These are phyloP conservation scores for Drosophila anceps DNA, from an alignment of 2,888 invertebrate genomes.

Conservation along the genomic window DNA sequence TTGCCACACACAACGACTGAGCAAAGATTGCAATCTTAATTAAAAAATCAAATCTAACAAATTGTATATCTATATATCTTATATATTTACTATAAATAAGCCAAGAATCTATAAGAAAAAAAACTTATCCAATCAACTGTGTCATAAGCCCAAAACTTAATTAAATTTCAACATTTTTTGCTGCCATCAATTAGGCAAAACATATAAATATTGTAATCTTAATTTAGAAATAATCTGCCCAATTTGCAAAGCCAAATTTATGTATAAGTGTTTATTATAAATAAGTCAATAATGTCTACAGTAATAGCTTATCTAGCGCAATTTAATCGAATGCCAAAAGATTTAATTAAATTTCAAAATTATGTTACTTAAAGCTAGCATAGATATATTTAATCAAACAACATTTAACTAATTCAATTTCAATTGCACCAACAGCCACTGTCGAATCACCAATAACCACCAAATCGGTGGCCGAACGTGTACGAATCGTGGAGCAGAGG, in stretches of 20 bases:
- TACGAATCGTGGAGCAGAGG: conserved; percentile 86
- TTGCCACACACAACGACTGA: no score
- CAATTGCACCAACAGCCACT: conserved; percentile 11
- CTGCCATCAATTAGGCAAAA: conserved; percentile 3
- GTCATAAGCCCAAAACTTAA: background rate
- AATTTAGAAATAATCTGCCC: conserved; percentile 7
- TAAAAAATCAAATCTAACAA: background rate
- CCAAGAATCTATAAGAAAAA: background rate
- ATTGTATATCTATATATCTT: background rate
- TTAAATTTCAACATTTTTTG: background rate
- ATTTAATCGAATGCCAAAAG: background rate
- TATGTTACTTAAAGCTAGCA: background rate
- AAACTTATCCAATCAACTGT: background rate
- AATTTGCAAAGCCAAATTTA: background rate
- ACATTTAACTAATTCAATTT: conserved; percentile 22
- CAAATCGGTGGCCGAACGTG: conserved; percentile 86
- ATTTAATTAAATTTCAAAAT: background rate
- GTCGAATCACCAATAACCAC: conserved; percentile 52
- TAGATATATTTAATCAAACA: conserved; percentile 1
- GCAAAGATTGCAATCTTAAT: background rate
- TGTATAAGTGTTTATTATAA: background rate
- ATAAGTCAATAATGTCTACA: background rate
- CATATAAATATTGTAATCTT: conserved; percentile 11
- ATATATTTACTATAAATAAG: background rate
- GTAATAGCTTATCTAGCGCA: background rate